phyloP scores from a whole-genome alignment of 2,888 invertebrate genomes.

The Venusia cambrica region DNA sequence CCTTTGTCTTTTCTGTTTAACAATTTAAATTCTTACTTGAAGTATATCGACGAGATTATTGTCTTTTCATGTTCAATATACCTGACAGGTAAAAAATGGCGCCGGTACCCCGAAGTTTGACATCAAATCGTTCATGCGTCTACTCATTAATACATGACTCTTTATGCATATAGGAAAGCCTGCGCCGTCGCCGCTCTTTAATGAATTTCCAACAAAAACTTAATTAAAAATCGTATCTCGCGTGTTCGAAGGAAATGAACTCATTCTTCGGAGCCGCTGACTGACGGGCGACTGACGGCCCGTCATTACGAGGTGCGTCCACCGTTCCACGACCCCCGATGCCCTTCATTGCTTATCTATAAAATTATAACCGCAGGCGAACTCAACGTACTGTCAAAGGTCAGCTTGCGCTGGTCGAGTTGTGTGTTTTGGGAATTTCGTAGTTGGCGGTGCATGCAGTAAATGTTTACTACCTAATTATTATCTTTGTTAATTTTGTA shows the following conservation, averaged over 20 bases:
- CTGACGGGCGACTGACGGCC: slow-evolving; percentile 73
- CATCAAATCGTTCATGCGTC: slow-evolving; percentile 39
- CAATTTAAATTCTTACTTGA: slow-evolving; percentile 40
- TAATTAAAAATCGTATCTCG: slow-evolving; percentile 80
- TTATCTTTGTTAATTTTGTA: slow-evolving; percentile 52
- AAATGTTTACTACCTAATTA: slow-evolving; percentile 70
- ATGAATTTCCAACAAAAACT: slow-evolving; percentile 80
- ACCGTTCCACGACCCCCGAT: slow-evolving; percentile 48
- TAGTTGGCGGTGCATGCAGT: slow-evolving; percentile 62
- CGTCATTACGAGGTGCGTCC: slow-evolving; percentile 65
- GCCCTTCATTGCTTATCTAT: slow-evolving; percentile 42
- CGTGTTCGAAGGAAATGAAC: slow-evolving; percentile 80
- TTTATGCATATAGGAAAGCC: slow-evolving; percentile 66
- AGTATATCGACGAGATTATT: slow-evolving; percentile 24
- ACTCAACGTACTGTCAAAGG: slow-evolving; percentile 49
- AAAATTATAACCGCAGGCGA: slow-evolving; percentile 48
- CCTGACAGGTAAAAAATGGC: slow-evolving; percentile 47
- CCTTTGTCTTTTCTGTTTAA: slow-evolving; percentile 42
- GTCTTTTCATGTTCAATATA: slow-evolving; percentile 46
- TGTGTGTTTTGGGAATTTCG: slow-evolving; percentile 67
- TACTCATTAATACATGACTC: slow-evolving; percentile 63
- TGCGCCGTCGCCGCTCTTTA: slow-evolving; percentile 60
- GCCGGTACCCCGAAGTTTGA: slow-evolving; percentile 51
- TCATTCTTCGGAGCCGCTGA: slow-evolving; percentile 74
- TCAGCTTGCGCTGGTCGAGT: slow-evolving; percentile 48